Conservation (phyloP, 2,888 invertebrate genomes). For the Aphrophora alni region DNA sequence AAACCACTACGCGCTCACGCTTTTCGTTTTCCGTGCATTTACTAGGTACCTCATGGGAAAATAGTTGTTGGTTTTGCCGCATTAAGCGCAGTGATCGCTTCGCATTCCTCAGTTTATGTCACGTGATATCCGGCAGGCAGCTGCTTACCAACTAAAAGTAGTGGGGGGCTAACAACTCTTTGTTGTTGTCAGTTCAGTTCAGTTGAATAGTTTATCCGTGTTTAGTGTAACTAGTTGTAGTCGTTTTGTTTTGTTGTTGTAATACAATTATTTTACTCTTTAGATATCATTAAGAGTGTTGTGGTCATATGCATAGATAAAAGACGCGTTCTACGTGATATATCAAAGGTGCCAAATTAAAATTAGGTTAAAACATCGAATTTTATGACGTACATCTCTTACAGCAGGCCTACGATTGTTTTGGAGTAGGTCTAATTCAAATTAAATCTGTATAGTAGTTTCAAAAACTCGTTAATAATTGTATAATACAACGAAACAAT, state of each 20-base stretch:
- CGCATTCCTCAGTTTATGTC: conserved; percentile 25
- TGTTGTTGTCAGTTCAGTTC: conserved; percentile 20
- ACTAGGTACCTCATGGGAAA: not conserved
- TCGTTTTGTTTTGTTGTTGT: not conserved
- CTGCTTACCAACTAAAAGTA: conserved; percentile 14
- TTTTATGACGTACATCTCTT: not conserved
- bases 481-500: not conserved
- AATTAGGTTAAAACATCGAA: not conserved
- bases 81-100: not conserved
- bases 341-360: not conserved
- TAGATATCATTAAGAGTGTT: not conserved
- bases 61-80: not conserved
- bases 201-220: not conserved
- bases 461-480: not conserved
- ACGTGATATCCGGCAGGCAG: conserved; percentile 36
- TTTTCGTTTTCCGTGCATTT: too few species aligned
- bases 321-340: not conserved
- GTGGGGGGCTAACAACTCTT: conserved; percentile 34
- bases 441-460: not conserved
- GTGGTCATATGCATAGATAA: not conserved
- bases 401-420: not conserved
- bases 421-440: not conserved
- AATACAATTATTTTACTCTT: not conserved
- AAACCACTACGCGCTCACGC: too few species aligned
- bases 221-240: not conserved